Conservation (phyloP, 1,140 invertebrate species). For the Bombus soroeensis region DNA sequence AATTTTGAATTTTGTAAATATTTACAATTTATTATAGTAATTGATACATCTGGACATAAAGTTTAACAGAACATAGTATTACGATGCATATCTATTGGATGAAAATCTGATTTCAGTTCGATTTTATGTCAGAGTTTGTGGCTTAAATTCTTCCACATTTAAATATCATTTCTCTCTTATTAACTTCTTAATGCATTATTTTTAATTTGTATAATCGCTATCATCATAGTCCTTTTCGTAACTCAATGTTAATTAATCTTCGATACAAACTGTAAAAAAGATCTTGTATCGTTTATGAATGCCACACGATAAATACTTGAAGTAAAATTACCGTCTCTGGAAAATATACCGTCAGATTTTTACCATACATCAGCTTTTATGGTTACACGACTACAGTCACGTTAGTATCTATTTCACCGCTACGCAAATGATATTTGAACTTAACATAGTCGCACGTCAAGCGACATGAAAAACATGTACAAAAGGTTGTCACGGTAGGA, state of each 20-base stretch:
- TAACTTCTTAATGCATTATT: no score
- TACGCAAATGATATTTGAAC: no score
- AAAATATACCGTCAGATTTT: neutral
- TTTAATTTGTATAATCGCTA: neutral
- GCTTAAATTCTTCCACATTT: no score
- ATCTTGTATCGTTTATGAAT: neutral
- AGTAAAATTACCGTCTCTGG: neutral
- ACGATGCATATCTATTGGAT: no score
- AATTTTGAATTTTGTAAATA: neutral
- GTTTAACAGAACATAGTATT: no score
- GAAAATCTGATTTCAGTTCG: no score
- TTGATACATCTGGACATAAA: no score
- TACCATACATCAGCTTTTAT: neutral
- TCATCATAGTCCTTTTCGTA: neutral
- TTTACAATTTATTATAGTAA: no score
- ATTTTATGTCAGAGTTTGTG: no score
- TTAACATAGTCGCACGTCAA: neutral
- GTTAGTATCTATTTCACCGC: no score
- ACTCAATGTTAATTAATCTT: neutral
- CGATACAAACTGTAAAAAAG: neutral
- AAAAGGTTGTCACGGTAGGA: neutral
- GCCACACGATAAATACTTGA: no score
- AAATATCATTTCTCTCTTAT: no score
- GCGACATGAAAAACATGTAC: conserved; percentile 6
- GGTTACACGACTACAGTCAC: neutral